A percentile compares a stretch with the other conserved stretches of the same genome.
phyloP scores from a whole-genome alignment of 2,113 vertebrate genomes.

The Bothrops jararaca region DNA sequence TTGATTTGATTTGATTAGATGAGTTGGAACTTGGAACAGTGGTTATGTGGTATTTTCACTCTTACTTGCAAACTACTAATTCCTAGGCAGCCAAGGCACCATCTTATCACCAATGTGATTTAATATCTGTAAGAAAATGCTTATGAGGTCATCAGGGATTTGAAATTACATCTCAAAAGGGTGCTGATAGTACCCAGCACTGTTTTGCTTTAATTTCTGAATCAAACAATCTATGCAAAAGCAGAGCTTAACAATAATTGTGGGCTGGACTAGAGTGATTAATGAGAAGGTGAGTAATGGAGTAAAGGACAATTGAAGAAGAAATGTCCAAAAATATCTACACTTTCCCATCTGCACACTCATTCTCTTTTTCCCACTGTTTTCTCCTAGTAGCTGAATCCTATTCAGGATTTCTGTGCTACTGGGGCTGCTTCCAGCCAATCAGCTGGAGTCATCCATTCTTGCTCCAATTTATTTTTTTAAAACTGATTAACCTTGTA shows the following conservation, averaged over 20 bases:
- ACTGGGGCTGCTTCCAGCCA: not conserved
- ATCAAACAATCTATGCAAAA: not conserved
- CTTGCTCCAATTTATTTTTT: not conserved
- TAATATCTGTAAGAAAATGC: not conserved
- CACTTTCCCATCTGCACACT: not conserved
- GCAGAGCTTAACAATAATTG: not conserved
- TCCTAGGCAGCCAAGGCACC: not conserved
- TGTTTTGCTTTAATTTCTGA: not conserved
- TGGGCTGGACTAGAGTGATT: not conserved
- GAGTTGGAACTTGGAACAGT: not conserved
- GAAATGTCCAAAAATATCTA: not conserved
- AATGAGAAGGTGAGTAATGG: not conserved
- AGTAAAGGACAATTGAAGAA: not conserved
- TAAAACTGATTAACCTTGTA: not conserved
- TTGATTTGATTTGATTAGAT: not conserved
- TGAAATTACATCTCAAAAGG: not conserved
- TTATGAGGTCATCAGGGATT: not conserved
- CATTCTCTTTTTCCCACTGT: not conserved
- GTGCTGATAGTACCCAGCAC: not conserved
- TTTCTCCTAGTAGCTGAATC: not conserved
- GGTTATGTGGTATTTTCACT: not conserved
- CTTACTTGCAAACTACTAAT: not conserved
- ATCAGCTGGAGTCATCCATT: not conserved
- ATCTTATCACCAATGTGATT: not conserved
- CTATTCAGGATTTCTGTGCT: not conserved